A percentile compares a stretch with the other conserved stretches of the same genome.
Conservation (phyloP, 2,797 vertebrate genomes). For the Muscicapa striata region DNA sequence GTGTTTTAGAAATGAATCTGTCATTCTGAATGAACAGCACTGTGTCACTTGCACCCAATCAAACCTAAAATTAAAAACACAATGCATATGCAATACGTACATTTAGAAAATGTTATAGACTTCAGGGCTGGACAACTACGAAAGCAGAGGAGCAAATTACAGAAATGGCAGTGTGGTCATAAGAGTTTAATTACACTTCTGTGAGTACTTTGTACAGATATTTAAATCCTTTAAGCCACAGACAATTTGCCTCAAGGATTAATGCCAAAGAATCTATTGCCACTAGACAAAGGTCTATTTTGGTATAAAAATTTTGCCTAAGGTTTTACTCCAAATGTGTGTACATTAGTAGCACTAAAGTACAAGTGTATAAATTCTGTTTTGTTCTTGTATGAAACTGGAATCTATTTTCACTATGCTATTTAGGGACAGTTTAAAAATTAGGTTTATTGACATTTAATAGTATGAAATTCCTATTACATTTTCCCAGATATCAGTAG, state of each 20-base stretch:
- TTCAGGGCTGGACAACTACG: neutral
- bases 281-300: neutral
- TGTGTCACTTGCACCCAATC: neutral
- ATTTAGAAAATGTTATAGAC: neutral
- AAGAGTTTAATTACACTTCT: neutral
- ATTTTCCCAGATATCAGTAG: neutral
- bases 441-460: neutral
- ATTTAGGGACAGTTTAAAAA: neutral
- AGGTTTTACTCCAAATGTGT: neutral
- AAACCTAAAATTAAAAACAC: neutral
- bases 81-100: neutral
- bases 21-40: neutral
- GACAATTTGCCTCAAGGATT: neutral
- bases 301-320: neutral
- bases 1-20: neutral
- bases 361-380: neutral
- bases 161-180: neutral
- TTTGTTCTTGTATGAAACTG: neutral
- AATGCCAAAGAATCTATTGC: neutral
- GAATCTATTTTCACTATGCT: neutral
- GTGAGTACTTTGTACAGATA: neutral
- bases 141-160: neutral
- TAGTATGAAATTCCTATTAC: neutral
- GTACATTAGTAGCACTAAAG: neutral
- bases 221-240: neutral